phyloP scores from a whole-genome alignment of 2,888 invertebrate genomes.

The Bedellia somnulentella region DNA sequence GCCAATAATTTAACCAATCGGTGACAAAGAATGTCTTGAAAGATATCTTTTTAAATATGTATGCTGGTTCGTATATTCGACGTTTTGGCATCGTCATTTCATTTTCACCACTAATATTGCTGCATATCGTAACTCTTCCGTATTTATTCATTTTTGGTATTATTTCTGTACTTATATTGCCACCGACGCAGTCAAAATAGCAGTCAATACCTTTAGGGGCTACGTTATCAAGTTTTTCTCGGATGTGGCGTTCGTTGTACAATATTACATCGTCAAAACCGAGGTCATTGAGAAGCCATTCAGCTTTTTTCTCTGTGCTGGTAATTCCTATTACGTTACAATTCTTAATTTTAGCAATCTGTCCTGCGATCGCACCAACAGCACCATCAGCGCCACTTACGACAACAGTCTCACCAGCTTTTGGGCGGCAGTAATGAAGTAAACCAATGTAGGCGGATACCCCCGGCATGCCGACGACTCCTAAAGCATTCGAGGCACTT shows the following conservation, averaged over 20 bases:
- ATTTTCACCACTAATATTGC: conserved; percentile 6
- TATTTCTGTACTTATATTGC: conserved; percentile 53
- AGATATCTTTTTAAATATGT: conserved; percentile 52
- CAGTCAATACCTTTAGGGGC: conserved; percentile 67
- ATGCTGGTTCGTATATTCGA: conserved; percentile 32
- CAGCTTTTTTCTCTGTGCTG: conserved; percentile 65
- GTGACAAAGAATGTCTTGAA: conserved; percentile 54
- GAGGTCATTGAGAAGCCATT: conserved; percentile 59
- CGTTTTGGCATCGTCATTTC: conserved; percentile 8
- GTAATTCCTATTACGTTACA: conserved; percentile 59
- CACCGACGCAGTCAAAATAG: conserved; percentile 71
- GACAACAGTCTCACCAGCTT: conserved; percentile 64
- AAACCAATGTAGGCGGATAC: conserved; percentile 16
- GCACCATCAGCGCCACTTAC: conserved; percentile 69
- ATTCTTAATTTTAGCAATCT: conserved; percentile 66
- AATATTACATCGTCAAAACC: conserved; percentile 67
- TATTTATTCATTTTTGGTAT: conserved; percentile 53
- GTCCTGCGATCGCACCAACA: conserved; percentile 67
- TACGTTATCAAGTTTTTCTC: conserved; percentile 44
- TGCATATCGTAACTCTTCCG: conserved; percentile 21
- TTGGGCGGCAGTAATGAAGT: conserved; percentile 60
- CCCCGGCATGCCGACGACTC: conserved; percentile 2
- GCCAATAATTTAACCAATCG: conserved; percentile 49
- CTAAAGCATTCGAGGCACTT: background rate
- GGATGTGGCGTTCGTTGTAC: conserved; percentile 60